Evolutionary conservation across 1,140 invertebrate species (phyloP), one percentile per base, ranked within the genome.

Genomic region (Atta cephalotes): DNA sequence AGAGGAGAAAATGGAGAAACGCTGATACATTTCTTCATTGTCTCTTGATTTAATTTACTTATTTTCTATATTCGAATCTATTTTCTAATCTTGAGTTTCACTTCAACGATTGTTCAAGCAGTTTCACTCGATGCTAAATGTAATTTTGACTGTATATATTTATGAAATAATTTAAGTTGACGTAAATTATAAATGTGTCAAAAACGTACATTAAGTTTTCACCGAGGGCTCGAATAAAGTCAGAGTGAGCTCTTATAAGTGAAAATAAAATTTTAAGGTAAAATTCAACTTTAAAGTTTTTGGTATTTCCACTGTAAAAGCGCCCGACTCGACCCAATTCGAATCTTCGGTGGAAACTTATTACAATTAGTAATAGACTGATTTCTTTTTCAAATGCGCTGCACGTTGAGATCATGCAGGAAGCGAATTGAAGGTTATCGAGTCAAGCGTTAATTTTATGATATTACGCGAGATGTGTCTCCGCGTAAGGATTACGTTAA

Each of bases 391-490:
- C 5, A 1, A 74, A 25, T 62, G 7, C 18, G 4, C 12, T 35
- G 21, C 21, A 7, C 3, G 18, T 14, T 2, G 31, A 25, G 6
- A 62, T 25, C 6, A 72, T 74, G 25, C 9, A 49, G 12, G 25
- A 63, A 45, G 39, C n/a, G 14, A 74, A 62, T 76, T n/a, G n/a
- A 62, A 84, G 39, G 45, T 28, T 51, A 16, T n/a, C 25, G 66
- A 58, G 56, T 28, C 18, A n/a, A 45, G 25, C 56, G 31, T 81
- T 82, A 82, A 82, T 72, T 82, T 82, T 49, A 58, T 16, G 21
- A 84, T 74, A 28, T 49, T 49, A 62, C 21, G 51, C 31, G 31
- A 35, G 39, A 9, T 51, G 28, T 84, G 10, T 76, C 5, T 76
- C 25, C 45, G 9, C 56, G 56, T 21, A 74, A 49, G 53, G 39